Conservation (phyloP, 2,888 invertebrate species). For the Unio delphinus region DNA sequence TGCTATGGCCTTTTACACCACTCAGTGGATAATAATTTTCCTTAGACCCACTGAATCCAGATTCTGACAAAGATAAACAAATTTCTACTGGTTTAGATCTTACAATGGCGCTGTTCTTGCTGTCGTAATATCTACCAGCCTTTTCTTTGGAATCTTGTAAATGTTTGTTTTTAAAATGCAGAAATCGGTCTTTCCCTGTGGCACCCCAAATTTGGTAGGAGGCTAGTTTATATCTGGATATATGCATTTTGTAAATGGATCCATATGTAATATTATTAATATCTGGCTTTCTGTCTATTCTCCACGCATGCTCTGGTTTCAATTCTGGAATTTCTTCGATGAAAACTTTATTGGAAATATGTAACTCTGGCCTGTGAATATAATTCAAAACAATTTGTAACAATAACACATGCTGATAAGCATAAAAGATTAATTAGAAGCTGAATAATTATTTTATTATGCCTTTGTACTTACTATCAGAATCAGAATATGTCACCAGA, state of each 20-base stretch:
- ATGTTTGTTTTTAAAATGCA: conserved; percentile 21
- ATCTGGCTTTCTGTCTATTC: conserved; percentile 65
- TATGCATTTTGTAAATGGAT: conserved; percentile 63
- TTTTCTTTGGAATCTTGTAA: conserved; percentile 29
- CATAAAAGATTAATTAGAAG: no score
- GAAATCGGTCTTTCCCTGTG: conserved; percentile 1
- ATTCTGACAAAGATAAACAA: not conserved
- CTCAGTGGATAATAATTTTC: not conserved
- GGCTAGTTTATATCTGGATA: conserved; percentile 54
- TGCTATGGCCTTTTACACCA: no score
- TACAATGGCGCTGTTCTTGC: conserved; percentile 37
- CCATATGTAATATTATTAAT: conserved; percentile 64
- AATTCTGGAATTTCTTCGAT: conserved; percentile 58
- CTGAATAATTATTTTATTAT: no score
- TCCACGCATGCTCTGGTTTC: conserved; percentile 59
- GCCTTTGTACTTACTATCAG: no score
- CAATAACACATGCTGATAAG: not conserved
- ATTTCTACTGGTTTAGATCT: conserved; percentile 15
- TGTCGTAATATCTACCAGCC: conserved; percentile 49
- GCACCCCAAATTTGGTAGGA: conserved; percentile 36
- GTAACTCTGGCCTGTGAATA: conserved; percentile 23
- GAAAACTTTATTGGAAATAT: conserved; percentile 50
- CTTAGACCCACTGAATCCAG: not conserved
- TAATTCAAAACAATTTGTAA: conserved; percentile 4
- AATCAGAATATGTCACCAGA: no score